Conservation (phyloP, 2,113 vertebrate genomes). For the Epinephelus fuscoguttatus region DNA sequence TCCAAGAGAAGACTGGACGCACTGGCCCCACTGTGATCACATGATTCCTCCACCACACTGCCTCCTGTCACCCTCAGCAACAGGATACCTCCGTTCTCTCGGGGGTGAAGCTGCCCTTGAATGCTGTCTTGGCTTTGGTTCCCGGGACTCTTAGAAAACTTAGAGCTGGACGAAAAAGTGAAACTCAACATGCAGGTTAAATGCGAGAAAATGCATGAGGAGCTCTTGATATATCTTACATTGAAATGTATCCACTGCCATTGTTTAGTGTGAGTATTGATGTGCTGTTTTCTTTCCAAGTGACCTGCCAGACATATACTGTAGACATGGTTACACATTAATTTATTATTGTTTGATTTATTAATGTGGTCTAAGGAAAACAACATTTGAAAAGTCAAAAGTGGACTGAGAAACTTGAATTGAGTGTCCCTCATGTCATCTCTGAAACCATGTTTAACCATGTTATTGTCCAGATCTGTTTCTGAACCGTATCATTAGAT, state of each 20-base stretch:
- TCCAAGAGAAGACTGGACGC: conserved; percentile 92
- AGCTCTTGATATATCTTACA: conserved; percentile 17
- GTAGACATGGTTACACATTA: neutral
- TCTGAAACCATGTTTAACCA: conserved; percentile 5
- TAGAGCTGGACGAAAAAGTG: conserved; percentile 40
- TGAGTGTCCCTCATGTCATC: conserved; percentile 26
- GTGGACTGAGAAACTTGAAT: neutral
- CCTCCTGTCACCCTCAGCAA: conserved; percentile 51
- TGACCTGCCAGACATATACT: neutral
- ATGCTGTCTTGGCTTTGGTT: conserved; percentile 47
- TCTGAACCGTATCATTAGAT: conserved; percentile 11
- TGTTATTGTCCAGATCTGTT: conserved; percentile 42
- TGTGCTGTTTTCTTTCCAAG: neutral
- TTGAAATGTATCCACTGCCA: conserved; percentile 26
- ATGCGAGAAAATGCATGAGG: conserved; percentile 20
- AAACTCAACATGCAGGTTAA: conserved; percentile 14
- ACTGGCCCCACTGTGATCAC: conserved; percentile 95
- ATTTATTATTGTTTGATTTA: neutral
- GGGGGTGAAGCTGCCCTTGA: conserved; percentile 56
- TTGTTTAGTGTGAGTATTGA: neutral
- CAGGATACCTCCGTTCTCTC: conserved; percentile 54
- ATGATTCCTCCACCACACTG: conserved; percentile 78
- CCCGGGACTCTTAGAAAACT: conserved; percentile 13
- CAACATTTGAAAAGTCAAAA: neutral
- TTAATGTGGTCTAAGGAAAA: conserved; percentile 3